phyloP scores from a whole-genome alignment of 2,797 vertebrate species.

The Pangasius sanitwongsei region DNA sequence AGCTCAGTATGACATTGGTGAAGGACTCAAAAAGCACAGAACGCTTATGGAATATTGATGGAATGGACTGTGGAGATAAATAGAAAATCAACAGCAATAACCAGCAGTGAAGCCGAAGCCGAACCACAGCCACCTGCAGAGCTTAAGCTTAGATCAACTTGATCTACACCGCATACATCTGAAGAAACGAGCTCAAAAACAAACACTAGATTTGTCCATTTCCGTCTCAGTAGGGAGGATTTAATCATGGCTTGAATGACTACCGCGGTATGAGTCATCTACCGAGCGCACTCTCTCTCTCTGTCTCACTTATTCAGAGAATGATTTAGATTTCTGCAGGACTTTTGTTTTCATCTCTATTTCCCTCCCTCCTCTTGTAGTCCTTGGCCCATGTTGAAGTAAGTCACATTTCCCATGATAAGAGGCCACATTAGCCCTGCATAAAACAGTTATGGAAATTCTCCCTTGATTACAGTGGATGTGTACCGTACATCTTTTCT shows the following conservation, averaged over 20 bases:
- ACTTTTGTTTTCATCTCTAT: conserved; percentile 23
- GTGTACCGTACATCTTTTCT: conserved; percentile 44
- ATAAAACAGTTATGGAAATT: conserved; percentile 70
- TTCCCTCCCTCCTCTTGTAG: conserved; percentile 50
- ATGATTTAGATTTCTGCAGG: conserved; percentile 26
- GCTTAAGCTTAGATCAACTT: not conserved
- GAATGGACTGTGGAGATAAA: not conserved
- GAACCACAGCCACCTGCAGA: not conserved
- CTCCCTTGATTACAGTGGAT: conserved; percentile 62
- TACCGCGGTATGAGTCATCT: conserved; percentile 75
- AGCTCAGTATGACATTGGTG: conserved; percentile 50
- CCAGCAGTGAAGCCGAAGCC: not conserved
- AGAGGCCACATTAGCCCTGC: conserved; percentile 69
- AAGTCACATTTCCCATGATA: conserved; percentile 63
- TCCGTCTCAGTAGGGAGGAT: conserved; percentile 55
- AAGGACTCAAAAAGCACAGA: not conserved
- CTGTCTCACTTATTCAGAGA: conserved; percentile 6
- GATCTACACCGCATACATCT: not conserved
- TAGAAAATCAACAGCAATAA: conserved; percentile 9
- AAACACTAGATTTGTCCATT: conserved; percentile 34
- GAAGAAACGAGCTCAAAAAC: conserved; percentile 18
- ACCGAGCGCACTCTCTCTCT: not conserved
- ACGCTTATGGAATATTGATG: not conserved
- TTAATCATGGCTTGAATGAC: conserved; percentile 61
- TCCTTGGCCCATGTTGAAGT: conserved; percentile 47